Base-by-base conservation (phyloP, 1,140 invertebrate genomes). In the Drosophila miranda region DNA sequence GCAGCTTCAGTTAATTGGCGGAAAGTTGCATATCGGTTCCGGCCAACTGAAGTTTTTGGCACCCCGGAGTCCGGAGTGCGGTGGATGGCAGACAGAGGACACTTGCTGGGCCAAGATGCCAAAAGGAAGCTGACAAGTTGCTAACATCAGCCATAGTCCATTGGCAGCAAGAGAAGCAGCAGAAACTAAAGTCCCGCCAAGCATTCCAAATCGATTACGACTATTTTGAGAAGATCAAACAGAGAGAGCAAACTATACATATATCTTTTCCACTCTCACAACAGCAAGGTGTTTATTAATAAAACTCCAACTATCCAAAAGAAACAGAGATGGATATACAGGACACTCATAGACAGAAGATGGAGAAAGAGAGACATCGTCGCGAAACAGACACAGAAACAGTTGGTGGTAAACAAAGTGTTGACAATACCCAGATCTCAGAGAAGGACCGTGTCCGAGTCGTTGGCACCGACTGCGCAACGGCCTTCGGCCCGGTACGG, bases 121-220 rank as follows among this genome's bases (percentile, higher is more conserved):
- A 83, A 83, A 83, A 88, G 83, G 83, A 87, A 87, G 83, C 83
- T 87, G 74, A 80, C 75, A 77, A 80, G 76, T 86, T 77, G 68
- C 57, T 58, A 64, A 63, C 53, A 48, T 34, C 68, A 9, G 26
- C 8, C 6, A 9, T 11, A 43, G 50, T 38, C 28, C 34, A 28
- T 28, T 7, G 26, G 6, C 71, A 61, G 19, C 44, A 51, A 30
- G 30, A 53, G 42, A 23, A 52, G 9, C 30, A 41, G 58, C 44
- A 34, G 38, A 58, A 8, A 13, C 1, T 4, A 38, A 38, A 38
- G 53, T 87, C 83, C 83, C 79, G 84, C 83, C 54, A 79, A 78
- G 83, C 83, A 87, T 87, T 76, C 78, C 71, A 67, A 87, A 87
- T 87, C 83, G 84, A 87, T 87, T 87, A 87, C 75, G 84, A 73